Evolutionary conservation across 2,888 invertebrate genomes (phyloP).

Genomic region (Oscheius sp.): DNA sequence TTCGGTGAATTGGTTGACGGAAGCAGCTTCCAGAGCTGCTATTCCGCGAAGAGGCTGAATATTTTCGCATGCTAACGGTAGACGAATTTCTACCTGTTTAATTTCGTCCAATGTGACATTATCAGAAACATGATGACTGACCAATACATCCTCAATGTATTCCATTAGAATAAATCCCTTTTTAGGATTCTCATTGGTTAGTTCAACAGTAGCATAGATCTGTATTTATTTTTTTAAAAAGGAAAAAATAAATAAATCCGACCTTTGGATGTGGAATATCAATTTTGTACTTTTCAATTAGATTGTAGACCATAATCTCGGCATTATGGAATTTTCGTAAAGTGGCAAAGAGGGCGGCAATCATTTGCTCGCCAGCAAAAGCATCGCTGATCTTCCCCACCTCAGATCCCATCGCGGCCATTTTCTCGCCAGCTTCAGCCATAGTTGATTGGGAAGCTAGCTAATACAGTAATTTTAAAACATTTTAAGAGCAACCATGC

Average conservation of each 20-base stretch:
- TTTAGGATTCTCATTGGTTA: slow-evolving; percentile 29
- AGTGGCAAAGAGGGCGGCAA: not conserved
- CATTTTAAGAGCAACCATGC: no score
- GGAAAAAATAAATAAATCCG: not conserved
- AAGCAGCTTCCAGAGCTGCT: slow-evolving; percentile 26
- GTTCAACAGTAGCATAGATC: not conserved
- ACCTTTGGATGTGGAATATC: slow-evolving; percentile 25
- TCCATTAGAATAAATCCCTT: slow-evolving; percentile 52
- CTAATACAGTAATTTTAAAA: no score
- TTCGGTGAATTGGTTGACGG: slow-evolving; percentile 10
- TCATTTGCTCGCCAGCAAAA: not conserved
- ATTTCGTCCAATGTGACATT: slow-evolving; percentile 20
- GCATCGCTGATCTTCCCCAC: not conserved
- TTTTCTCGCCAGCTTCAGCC: not conserved
- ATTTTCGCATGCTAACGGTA: not conserved
- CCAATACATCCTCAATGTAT: slow-evolving; percentile 33
- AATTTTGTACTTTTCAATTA: slow-evolving; percentile 21
- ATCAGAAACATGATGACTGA: slow-evolving; percentile 21
- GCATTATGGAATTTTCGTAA: slow-evolving; percentile 16
- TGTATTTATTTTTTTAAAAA: not conserved
- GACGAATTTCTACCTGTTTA: slow-evolving; percentile 19
- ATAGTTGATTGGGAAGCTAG: not conserved
- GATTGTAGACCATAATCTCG: slow-evolving; percentile 19
- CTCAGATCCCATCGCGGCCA: not conserved
- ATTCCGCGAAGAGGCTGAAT: slow-evolving; percentile 14